Base-by-base conservation (phyloP, 2,113 vertebrate genomes). In the Enhydra lutris region DNA sequence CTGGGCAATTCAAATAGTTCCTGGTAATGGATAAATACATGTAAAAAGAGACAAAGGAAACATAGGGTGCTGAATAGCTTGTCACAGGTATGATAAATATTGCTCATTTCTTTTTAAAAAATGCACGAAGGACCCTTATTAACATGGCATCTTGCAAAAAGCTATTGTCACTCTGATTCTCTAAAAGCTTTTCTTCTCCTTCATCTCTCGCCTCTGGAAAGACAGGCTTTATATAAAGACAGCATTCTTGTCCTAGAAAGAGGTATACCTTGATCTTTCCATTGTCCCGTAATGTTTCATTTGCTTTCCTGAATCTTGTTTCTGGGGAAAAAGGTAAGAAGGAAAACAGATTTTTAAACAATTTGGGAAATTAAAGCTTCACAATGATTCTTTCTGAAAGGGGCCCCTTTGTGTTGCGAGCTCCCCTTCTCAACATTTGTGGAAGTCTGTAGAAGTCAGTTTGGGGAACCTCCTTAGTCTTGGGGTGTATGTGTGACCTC, bases 291-390 rank as follows among this genome's bases (percentile, higher is more conserved):
- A 1, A 95, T 94, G 90, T 95, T 97, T 84, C 3, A 91, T 97
- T 98, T 97, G 83, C 96, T 88, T 96, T 97, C 88, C 36, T 96
- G 89, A 79, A 82, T 52, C 91, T 88, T 73, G 24, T 47, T 50
- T 98, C 55, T 65, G 97, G 4, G 3, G 0, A 1, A 52, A 52
- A 52, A 52, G 94, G 94, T 34, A 81, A 94, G 95, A 94, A 95
- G 74, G 42, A 94, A 59, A 36, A 73, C n/a, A 57, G 31, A 87
- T 63, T 76, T 78, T 29, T 93, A 74, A 59, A 92, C 50, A 81
- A 90, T 21, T 89, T 81, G n/a, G 12, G 31, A 97, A 91, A 93
- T 96, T 86, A 94, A 97, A 97, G 42, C 97, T 94, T 97, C 34
- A 78, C 83, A 61, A 52, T 92, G 95, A 89, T 50, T 73, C 80